A percentile compares a stretch with the other conserved stretches of the same genome.
phyloP scores from a whole-genome alignment of 35 echinoderm and acorn worm genomes.

The Ophioderma brevispina region DNA sequence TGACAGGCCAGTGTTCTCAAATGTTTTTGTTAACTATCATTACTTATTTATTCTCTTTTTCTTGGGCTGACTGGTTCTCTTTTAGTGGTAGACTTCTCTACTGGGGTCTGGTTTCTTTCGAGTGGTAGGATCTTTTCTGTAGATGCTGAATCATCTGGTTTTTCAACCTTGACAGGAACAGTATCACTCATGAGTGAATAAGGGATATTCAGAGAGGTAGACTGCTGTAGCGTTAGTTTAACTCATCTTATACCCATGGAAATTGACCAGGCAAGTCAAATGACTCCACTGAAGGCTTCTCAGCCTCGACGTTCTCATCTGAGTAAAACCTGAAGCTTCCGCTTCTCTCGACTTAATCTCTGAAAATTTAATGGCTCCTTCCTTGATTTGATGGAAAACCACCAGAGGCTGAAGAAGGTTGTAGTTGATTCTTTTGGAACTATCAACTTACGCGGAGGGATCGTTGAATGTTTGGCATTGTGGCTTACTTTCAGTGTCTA shows the following conservation, averaged over 20 bases:
- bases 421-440: background rate
- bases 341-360: background rate
- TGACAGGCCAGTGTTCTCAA: slow-evolving; percentile 56
- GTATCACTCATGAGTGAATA: no score
- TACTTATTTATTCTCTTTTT: slow-evolving; percentile 14
- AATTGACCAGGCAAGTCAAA: no score
- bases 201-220: no score
- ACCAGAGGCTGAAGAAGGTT: background rate
- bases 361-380: background rate
- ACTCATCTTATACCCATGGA: no score
- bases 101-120: background rate
- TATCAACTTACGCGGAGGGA: background rate
- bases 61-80: background rate
- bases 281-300: no score
- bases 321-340: no score
- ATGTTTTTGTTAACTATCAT: slow-evolving; percentile 18
- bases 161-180: no score
- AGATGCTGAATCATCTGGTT: no score
- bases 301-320: no score
- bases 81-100: background rate
- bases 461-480: background rate
- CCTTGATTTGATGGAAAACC: background rate
- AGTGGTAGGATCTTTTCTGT: no score
- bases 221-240: background rate
- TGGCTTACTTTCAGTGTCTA: background rate